phyloP scores from a whole-genome alignment of 2,888 invertebrate genomes.

The Argyresthia goedartella region DNA sequence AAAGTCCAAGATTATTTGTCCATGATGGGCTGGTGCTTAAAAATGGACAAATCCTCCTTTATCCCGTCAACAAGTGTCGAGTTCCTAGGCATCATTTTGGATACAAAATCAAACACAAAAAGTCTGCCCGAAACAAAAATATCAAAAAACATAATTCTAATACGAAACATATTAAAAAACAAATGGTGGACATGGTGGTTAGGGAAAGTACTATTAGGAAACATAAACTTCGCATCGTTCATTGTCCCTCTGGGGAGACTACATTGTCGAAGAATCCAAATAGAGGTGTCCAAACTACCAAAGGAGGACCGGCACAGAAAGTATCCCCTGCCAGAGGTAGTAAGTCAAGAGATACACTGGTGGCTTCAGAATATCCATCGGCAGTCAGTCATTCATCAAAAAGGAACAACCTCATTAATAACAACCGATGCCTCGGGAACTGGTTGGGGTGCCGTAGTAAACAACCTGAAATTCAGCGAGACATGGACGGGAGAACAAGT shows the following conservation, averaged over 20 bases:
- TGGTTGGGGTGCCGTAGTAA: not conserved
- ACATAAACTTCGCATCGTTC: not conserved
- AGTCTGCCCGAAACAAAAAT: no score
- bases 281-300: not conserved
- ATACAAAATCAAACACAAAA: not conserved
- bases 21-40: no score
- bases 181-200: not conserved
- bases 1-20: no score
- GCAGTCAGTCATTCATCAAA: not conserved
- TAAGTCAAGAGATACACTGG: not conserved
- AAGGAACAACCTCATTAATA: not conserved
- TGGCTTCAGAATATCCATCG: not conserved
- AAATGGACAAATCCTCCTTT: not conserved
- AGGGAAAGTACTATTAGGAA: not conserved
- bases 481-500: not conserved
- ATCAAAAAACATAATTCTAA: not conserved
- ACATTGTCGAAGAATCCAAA: not conserved
- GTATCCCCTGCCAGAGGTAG: not conserved
- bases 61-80: constrained; percentile 8
- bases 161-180: not conserved
- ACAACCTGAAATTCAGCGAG: not conserved
- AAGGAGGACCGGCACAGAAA: not conserved
- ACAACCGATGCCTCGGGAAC: not conserved
- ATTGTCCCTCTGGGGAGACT: not conserved
- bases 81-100: constrained; percentile 1